Evolutionary conservation across 2,888 invertebrate genomes (phyloP), one percentile per base, ranked within the genome.

Genomic region (Arctia plantaginis): DNA sequence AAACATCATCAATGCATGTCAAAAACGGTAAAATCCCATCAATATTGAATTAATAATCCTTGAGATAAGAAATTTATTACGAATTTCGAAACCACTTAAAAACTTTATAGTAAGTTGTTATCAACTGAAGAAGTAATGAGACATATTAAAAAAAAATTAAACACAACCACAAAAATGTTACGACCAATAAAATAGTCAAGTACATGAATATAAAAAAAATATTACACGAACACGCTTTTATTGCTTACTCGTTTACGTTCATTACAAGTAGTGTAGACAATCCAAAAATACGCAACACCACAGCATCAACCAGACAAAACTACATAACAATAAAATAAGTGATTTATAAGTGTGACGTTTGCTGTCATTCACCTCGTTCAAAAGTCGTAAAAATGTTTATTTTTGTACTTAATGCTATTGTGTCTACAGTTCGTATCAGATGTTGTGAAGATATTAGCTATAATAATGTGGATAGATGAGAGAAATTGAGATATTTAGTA

Each of bases 271-370:
- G 47, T 67, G 67, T 44, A 33, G 84, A 68, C 71, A 82, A 75
- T 80, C 74, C 74, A 35, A 82, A 82, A 82, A 84, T 84, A 84
- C 70, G 69, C 76, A 76, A 80, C 65, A 77, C 74, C 73, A 73
- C 70, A 39, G 12, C 41, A 59, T 30, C 51, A 47, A 39, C 30
- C 66, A 69, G 41, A 51, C 66, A 66, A 66, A 33, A 65, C 62
- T 62, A 80, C 44, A 78, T 78, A 80, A 81, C 79, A 84, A 82
- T 82, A 82, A 82, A 82, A 84, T 75, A 73, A 72, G 80, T 82
- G 71, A 80, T 82, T 82, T 84, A 82, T 71, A 69, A 30, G 75
- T 66, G 74, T 76, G 76, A 84, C 68, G 69, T 33, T 1, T 39
- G 41, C 78, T 84, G 82, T 82, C 82, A 84, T 59, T 84, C 84